A percentile compares a stretch with the other conserved stretches of the same genome.
These are phyloP conservation scores for Myioborus miniatus DNA, from an alignment of 2,797 vertebrate genomes.

Conservation along the genomic window DNA sequence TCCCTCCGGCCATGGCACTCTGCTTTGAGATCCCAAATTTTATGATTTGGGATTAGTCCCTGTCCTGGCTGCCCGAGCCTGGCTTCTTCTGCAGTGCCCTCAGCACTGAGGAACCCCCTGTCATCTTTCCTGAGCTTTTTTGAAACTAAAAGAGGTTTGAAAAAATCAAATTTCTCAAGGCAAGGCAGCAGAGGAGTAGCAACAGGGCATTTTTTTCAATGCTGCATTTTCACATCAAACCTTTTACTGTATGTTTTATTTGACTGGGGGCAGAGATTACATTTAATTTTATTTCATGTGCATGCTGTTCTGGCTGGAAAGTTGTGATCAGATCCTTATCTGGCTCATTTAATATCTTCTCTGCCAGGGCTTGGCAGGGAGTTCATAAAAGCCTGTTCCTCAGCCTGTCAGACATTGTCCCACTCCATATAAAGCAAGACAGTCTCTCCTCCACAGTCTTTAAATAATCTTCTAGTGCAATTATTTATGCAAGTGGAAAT, in stretches of 20 bases:
- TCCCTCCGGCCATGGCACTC: background rate
- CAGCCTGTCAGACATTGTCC: background rate
- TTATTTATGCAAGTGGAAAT: constrained; percentile 35
- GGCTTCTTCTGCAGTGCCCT: background rate
- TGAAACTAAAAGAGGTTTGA: background rate
- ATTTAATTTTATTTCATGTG: constrained; percentile 36
- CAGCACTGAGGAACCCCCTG: background rate
- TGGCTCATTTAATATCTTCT: constrained; percentile 26
- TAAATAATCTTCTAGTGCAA: constrained; percentile 4
- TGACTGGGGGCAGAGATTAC: constrained; percentile 8
- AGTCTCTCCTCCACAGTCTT: background rate
- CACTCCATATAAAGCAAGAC: constrained; percentile 48
- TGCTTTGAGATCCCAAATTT: background rate
- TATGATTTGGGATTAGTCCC: rapidly evolving
- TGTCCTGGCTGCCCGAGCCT: background rate
- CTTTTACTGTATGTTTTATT: constrained; percentile 16
- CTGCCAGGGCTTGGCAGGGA: constrained; percentile 39
- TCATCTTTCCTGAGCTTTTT: background rate
- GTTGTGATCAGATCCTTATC: constrained; percentile 52
- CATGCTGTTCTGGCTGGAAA: constrained; percentile 25
- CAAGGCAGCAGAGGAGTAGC: background rate
- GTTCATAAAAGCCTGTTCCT: background rate
- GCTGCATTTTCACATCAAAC: background rate
- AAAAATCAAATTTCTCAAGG: background rate
- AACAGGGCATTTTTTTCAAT: background rate